These are phyloP conservation scores for Xiphophorus birchmanni DNA, from an alignment of 2,797 vertebrate genomes.

Conservation along the genomic window DNA sequence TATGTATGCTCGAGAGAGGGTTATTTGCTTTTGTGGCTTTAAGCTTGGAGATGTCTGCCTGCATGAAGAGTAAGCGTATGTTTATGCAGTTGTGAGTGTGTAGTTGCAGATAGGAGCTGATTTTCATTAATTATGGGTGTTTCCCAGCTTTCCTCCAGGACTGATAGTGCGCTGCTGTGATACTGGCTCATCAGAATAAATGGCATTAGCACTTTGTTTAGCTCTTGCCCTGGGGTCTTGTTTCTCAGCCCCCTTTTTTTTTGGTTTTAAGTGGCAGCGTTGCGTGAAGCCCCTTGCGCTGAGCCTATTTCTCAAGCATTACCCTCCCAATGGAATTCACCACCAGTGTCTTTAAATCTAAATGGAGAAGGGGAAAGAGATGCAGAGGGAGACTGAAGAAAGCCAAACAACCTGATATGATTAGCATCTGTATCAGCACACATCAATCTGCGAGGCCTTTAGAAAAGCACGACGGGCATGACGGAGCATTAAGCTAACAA, in stretches of 20 bases:
- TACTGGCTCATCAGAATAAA: conserved; percentile 71
- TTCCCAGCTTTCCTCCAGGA: conserved; percentile 65
- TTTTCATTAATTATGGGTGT: conserved; percentile 71
- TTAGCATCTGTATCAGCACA: conserved; percentile 38
- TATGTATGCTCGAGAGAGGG: conserved; percentile 52
- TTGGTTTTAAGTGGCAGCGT: conserved; percentile 72
- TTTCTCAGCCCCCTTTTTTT: conserved; percentile 44
- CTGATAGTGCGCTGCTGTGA: conserved; percentile 61
- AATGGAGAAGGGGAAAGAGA: conserved; percentile 27
- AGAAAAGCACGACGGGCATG: conserved; percentile 17
- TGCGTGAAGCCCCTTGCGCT: conserved; percentile 62
- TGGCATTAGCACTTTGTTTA: conserved; percentile 68
- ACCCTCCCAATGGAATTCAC: conserved; percentile 56
- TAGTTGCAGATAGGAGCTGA: conserved; percentile 33
- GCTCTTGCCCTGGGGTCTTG: conserved; percentile 43
- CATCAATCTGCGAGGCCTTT: conserved; percentile 37
- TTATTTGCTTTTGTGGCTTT: conserved; percentile 59
- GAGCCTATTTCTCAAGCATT: conserved; percentile 58
- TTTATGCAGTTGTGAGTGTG: conserved; percentile 24
- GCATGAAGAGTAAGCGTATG: conserved; percentile 29
- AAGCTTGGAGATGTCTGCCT: conserved; percentile 48
- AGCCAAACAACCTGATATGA: conserved; percentile 20
- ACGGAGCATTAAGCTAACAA: conserved; percentile 32
- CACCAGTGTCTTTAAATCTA: conserved; percentile 51
- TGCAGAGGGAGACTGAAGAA: conserved; percentile 11